Percentiles rank a stretch among this genome's conserved stretches.
These are phyloP conservation scores for Oscheius sp. DNA, from an alignment of 1,140 invertebrate genomes.

Conservation along the genomic window DNA sequence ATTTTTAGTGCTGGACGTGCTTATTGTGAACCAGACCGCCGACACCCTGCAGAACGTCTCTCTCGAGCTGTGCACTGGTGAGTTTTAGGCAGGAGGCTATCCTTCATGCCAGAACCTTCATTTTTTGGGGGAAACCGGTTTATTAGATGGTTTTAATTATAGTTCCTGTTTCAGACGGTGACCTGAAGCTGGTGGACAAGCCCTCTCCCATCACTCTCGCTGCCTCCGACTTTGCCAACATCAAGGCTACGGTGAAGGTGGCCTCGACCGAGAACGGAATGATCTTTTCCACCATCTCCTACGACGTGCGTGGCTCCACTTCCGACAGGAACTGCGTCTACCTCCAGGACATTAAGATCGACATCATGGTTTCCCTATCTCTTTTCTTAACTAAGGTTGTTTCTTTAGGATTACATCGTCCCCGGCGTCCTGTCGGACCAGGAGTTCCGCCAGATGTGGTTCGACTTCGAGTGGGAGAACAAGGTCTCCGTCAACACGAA, in stretches of 20 bases:
- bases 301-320: slow-evolving; percentile 71
- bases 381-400: neutral
- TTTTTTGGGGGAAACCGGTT: too few species aligned
- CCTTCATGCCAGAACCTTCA: too few species aligned
- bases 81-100: too few species aligned
- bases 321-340: slow-evolving; percentile 95
- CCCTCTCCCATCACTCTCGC: slow-evolving; percentile 90
- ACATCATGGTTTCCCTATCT: slow-evolving; percentile 77
- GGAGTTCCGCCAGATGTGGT: slow-evolving; percentile 98
- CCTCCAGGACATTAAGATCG: slow-evolving; percentile 97
- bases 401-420: slow-evolving; percentile 83
- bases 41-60: slow-evolving; percentile 98
- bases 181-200: slow-evolving; percentile 94
- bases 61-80: slow-evolving; percentile 84
- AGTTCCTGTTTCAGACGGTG: slow-evolving; percentile 77
- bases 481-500: slow-evolving; percentile 89
- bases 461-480: slow-evolving; percentile 99
- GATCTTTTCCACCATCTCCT: slow-evolving; percentile 98
- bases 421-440: slow-evolving; percentile 90
- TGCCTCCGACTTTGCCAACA: slow-evolving; percentile 93
- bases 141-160: too few species aligned
- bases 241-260: slow-evolving; percentile 71
- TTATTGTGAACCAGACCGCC: slow-evolving; percentile 93
- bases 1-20: slow-evolving; percentile 77
- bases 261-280: slow-evolving; percentile 98